These are phyloP conservation scores for Wasmannia auropunctata DNA, from an alignment of 1,140 invertebrate genomes.

Conservation along the genomic window DNA sequence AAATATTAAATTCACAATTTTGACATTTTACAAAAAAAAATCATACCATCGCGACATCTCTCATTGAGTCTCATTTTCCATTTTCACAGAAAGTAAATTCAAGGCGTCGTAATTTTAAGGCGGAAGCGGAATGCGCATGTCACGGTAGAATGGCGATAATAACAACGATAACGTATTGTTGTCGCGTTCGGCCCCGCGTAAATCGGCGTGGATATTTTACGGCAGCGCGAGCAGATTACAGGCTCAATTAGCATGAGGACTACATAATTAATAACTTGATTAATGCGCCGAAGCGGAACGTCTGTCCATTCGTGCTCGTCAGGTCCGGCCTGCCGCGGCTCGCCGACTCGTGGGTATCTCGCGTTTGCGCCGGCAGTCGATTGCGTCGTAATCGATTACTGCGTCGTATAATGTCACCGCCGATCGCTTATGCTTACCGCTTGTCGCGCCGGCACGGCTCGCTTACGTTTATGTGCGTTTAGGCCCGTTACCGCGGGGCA, in stretches of 20 bases:
- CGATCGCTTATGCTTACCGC: slow-evolving; percentile 65
- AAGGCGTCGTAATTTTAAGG: slow-evolving; percentile 21
- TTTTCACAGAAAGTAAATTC: background rate
- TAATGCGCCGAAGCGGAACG: slow-evolving; percentile 78
- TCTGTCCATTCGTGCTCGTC: slow-evolving; percentile 71
- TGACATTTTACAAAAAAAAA: background rate
- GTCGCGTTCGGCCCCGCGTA: slow-evolving; percentile 51
- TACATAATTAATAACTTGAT: slow-evolving; percentile 79
- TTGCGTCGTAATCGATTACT: slow-evolving; percentile 68
- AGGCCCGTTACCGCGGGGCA: slow-evolving; percentile 48
- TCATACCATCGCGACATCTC: background rate
- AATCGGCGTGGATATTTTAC: slow-evolving; percentile 76
- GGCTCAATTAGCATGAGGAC: slow-evolving; percentile 77
- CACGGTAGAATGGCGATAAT: background rate
- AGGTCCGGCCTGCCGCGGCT: slow-evolving; percentile 13
- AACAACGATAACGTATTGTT: slow-evolving; percentile 69
- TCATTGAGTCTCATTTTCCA: background rate
- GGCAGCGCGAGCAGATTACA: slow-evolving; percentile 73
- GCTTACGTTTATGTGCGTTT: slow-evolving; percentile 61
- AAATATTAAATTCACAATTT: background rate
- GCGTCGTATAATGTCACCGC: slow-evolving; percentile 61
- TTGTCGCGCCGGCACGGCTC: slow-evolving; percentile 55
- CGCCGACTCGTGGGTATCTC: slow-evolving; percentile 61
- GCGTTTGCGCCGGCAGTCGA: slow-evolving; percentile 59
- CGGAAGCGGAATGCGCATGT: slow-evolving; percentile 51